Conservation (phyloP, 2,113 vertebrate species). For the Coryphaenoides rupestris region DNA sequence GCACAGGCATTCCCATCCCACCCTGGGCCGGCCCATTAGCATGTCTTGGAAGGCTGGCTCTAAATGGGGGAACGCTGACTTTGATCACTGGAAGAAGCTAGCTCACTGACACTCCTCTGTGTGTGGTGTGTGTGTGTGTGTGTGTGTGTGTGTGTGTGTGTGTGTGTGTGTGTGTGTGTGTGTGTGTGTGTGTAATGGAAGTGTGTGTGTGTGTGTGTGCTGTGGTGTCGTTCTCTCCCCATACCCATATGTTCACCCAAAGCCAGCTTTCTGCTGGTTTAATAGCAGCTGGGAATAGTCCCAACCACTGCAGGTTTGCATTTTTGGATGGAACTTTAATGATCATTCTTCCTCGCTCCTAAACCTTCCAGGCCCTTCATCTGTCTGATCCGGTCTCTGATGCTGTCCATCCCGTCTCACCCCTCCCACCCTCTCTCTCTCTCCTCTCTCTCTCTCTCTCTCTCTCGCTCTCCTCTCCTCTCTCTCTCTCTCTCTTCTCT, state of each 20-base stretch:
- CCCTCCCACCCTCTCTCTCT: not conserved
- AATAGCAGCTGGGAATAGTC: constrained; percentile 31
- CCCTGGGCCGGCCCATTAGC: constrained; percentile 8
- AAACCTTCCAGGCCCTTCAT: constrained; percentile 8
- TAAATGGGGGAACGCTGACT: constrained; percentile 32
- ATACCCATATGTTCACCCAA: constrained; percentile 47
- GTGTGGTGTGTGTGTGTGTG: constrained; percentile 6
- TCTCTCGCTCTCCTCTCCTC: not conserved
- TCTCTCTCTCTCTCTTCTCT: not conserved
- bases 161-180: constrained; percentile 7
- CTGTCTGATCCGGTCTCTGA: constrained; percentile 16
- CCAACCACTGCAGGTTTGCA: constrained; percentile 42
- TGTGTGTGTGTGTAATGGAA: no score
- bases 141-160: constrained; percentile 11
- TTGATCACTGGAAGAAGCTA: constrained; percentile 42
- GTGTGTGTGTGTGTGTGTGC: constrained; percentile 9
- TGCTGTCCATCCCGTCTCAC: constrained; percentile 4
- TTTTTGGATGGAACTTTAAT: constrained; percentile 49
- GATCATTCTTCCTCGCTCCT: constrained; percentile 37
- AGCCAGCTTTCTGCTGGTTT: constrained; percentile 23
- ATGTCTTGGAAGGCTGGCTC: constrained; percentile 28
- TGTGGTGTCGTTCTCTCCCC: not conserved
- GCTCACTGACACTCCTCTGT: not conserved
- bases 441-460: not conserved
- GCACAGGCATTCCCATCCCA: not conserved